phyloP scores from a whole-genome alignment of 2,113 vertebrate genomes.

The Sterna hirundo region DNA sequence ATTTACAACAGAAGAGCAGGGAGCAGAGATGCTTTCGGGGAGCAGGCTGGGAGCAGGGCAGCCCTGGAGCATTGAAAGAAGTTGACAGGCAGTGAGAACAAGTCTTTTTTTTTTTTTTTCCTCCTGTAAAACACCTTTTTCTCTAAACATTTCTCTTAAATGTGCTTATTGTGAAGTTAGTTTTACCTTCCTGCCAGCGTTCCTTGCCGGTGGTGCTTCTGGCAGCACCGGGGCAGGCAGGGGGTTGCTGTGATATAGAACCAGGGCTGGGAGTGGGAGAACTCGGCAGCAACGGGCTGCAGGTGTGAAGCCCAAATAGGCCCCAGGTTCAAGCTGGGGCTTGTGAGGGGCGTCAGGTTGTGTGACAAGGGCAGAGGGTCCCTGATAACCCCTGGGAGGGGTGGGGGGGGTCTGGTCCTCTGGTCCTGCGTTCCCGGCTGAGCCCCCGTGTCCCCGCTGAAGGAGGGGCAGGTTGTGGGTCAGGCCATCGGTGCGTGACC shows the following conservation, averaged over 20 bases:
- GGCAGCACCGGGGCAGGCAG: accelerated
- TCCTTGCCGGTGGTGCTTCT: background rate
- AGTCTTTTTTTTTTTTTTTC: background rate
- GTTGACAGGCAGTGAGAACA: background rate
- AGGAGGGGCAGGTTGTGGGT: background rate
- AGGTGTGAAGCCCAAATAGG: background rate
- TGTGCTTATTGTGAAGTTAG: background rate
- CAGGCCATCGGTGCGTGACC: background rate
- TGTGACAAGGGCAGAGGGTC: background rate
- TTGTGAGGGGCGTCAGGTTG: background rate
- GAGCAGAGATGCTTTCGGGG: background rate
- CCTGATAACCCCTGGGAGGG: background rate
- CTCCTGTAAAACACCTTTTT: background rate
- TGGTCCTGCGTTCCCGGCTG: accelerated
- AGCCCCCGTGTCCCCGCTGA: background rate
- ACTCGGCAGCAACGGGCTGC: background rate
- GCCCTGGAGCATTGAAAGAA: background rate
- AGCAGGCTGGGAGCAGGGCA: background rate
- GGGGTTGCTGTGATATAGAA: background rate
- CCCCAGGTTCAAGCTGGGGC: background rate
- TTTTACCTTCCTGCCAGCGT: background rate
- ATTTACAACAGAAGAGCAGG: background rate
- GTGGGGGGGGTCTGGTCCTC: too few species aligned
- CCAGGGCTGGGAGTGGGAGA: background rate
- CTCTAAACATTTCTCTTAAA: background rate